These are phyloP conservation scores for Sturmia bella DNA, from an alignment of 2,888 invertebrate genomes.

Conservation along the genomic window DNA sequence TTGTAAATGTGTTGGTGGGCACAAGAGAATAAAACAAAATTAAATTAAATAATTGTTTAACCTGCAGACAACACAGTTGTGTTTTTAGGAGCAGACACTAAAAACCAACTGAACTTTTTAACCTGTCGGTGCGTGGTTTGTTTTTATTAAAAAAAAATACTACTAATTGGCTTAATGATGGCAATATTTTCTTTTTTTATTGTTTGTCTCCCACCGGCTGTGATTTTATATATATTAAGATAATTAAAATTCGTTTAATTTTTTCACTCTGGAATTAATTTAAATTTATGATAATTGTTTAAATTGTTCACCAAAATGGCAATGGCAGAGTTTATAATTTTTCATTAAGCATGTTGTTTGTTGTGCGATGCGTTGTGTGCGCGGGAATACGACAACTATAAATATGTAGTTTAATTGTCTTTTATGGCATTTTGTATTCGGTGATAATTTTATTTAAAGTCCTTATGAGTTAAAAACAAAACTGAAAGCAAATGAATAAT, in stretches of 20 bases:
- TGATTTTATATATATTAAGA: constrained; percentile 46
- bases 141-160: not conserved
- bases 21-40: too few species aligned
- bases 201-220: not conserved
- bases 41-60: not conserved
- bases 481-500: constrained; percentile 32
- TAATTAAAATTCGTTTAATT: constrained; percentile 51
- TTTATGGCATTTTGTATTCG: constrained; percentile 3
- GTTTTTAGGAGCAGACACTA: constrained; percentile 13
- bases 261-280: constrained; percentile 42
- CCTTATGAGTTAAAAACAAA: constrained; percentile 2
- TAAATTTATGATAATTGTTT: constrained; percentile 48
- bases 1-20: too few species aligned
- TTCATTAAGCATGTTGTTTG: not conserved
- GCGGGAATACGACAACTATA: constrained; percentile 21
- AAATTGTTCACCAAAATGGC: constrained; percentile 18
- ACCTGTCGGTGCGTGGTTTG: not conserved
- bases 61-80: not conserved
- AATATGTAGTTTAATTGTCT: not conserved
- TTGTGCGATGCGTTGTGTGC: not conserved
- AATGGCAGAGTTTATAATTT: constrained; percentile 12
- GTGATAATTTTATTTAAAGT: constrained; percentile 45
- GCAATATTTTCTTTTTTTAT: constrained; percentile 1
- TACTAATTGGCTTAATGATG: constrained; percentile 33
- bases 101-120: constrained; percentile 37